Base-by-base conservation (phyloP, 2,797 vertebrate genomes). In the Trematomus bernacchii region DNA sequence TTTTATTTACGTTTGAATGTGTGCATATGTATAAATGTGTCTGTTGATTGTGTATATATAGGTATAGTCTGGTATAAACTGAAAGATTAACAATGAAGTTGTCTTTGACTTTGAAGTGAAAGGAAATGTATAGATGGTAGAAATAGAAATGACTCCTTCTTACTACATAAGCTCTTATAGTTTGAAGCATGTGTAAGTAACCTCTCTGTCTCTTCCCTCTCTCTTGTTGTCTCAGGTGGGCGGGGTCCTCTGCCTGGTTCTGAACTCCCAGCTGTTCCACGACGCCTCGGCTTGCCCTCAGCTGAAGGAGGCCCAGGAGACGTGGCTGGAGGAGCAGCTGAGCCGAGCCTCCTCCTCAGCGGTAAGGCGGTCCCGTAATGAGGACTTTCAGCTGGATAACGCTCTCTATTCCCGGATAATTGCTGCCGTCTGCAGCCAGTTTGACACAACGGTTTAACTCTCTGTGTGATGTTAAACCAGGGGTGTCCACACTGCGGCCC, bases 181-280 rank as follows among this genome's bases (percentile, higher is more conserved):
- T 37, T 37, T 33, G 11, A 62, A 73, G 23, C 9, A 52, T 10
- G 5, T 69, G 3, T 14, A 23, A 15, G 19, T 58, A 54, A 46
- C 21, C 44, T 47, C 53, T 66, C 47, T 66, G 6, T 43, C 54
- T 21, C 33, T 37, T 37, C 33, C 33, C 33, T 54, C 7, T 43
- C n/a, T 21, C 10, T 2, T 68, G 60, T 21, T 19, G 33, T 77
- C 80, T 53, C 85, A 94, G 93, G 93, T 95, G 85, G 97, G 97
- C 4, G 98, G 98, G 0, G 96, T 98, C 77, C 88, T 98, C 79
- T 99, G 96, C 87, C 94, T 99, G 37, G 97, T 99, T 69, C 94
- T 99, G 82, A 99, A 99, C 93, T 99, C 98, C 65, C 98, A 99
- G 94, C 87, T 99, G 9, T 96, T 96, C 83, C 95, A 90, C 0